Evolutionary conservation across 2,113 vertebrate species (phyloP).

Genomic region (Gavialis gangeticus): DNA sequence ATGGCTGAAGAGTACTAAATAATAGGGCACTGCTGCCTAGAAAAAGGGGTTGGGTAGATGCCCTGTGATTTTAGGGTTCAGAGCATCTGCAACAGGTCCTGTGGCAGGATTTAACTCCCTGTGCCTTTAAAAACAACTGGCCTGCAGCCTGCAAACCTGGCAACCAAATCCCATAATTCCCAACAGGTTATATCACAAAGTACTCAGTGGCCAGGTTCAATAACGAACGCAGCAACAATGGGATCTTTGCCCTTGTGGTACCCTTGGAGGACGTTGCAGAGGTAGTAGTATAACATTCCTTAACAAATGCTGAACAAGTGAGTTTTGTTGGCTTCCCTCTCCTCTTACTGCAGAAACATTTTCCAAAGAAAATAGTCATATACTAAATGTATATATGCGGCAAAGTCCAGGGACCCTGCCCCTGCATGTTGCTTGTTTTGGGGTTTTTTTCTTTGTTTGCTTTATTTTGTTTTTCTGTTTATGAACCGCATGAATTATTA

Average conservation of each 20-base stretch:
- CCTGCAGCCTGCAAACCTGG: neutral
- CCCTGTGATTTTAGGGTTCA: too few species aligned
- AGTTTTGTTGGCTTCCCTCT: rapidly evolving
- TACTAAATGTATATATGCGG: neutral
- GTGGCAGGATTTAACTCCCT: neutral
- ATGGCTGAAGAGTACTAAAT: neutral
- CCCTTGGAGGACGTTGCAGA: too few species aligned
- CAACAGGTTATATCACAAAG: neutral
- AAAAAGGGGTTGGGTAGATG: neutral
- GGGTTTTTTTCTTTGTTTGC: too few species aligned
- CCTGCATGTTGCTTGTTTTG: neutral
- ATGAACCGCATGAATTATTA: neutral
- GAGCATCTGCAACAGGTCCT: neutral
- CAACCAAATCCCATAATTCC: neutral
- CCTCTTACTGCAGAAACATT: neutral
- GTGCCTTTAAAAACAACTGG: neutral
- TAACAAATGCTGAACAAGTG: rapidly evolving
- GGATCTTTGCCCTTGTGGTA: neutral
- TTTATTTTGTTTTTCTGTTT: neutral
- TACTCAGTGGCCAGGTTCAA: neutral
- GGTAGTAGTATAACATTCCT: rapidly evolving
- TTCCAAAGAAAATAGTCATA: neutral
- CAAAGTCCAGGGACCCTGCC: neutral
- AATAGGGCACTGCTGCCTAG: neutral
- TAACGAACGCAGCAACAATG: neutral